phyloP scores from a whole-genome alignment of 1,140 invertebrate species.

The Drosophila varians region DNA sequence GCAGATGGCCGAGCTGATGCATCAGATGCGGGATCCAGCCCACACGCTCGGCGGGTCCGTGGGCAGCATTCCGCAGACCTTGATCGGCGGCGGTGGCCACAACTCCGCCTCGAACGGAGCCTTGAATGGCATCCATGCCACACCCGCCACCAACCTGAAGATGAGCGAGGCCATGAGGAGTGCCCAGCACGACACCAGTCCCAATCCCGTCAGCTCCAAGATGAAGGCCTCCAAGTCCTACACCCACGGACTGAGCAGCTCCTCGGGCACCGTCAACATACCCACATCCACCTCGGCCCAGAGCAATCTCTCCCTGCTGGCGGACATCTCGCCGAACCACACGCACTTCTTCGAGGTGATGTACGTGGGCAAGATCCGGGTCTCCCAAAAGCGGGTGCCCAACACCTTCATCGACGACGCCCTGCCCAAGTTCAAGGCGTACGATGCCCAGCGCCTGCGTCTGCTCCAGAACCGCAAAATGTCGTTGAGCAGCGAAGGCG shows the following conservation, averaged over 20 bases:
- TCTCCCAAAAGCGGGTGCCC: constrained; percentile 93
- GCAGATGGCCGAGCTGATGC: constrained; percentile 83
- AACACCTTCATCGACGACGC: constrained; percentile 96
- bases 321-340: constrained; percentile 92
- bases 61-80: constrained; percentile 79
- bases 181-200: constrained; percentile 81
- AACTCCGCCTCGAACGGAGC: constrained; percentile 43
- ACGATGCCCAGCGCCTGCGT: constrained; percentile 89
- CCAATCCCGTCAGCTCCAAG: constrained; percentile 75
- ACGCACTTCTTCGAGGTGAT: constrained; percentile 94
- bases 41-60: constrained; percentile 82
- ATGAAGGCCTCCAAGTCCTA: constrained; percentile 83
- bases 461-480: constrained; percentile 84
- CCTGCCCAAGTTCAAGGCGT: constrained; percentile 91
- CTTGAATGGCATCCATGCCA: constrained; percentile 70
- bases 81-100: constrained; percentile 59
- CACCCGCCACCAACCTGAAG: constrained; percentile 80
- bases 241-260: constrained; percentile 79
- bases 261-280: constrained; percentile 81
- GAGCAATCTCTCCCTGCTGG: constrained; percentile 86
- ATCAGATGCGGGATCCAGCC: constrained; percentile 82
- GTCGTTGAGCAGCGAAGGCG: constrained; percentile 74
- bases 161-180: constrained; percentile 73
- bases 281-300: constrained; percentile 79
- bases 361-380: constrained; percentile 94